phyloP scores from a whole-genome alignment of 2,797 vertebrate genomes.

The Masticophis lateralis region DNA sequence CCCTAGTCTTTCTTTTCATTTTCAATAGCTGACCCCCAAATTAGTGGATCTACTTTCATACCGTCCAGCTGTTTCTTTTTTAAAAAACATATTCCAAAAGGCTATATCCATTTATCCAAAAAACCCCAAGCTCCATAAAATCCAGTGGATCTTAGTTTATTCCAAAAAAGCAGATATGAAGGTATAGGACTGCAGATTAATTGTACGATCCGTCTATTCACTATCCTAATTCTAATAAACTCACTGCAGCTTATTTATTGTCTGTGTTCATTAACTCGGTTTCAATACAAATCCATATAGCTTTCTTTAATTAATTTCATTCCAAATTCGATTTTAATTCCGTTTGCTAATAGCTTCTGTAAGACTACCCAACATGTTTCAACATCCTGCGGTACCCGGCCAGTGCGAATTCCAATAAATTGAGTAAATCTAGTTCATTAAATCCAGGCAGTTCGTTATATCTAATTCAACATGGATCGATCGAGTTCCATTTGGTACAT shows the following conservation, averaged over 20 bases:
- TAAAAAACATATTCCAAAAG: background rate
- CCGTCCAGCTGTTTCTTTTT: background rate
- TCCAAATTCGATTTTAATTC: conserved; percentile 10
- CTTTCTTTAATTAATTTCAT: conserved; percentile 8
- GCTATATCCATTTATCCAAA: background rate
- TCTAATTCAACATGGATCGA: conserved; percentile 10
- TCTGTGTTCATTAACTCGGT: background rate
- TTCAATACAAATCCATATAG: conserved; percentile 10
- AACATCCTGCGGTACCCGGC: background rate
- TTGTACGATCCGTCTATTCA: background rate
- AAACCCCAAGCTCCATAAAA: background rate
- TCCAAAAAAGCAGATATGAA: background rate
- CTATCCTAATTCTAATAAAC: background rate
- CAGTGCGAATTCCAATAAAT: conserved; percentile 5
- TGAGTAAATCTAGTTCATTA: conserved; percentile 29
- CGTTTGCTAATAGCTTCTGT: background rate
- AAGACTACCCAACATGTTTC: background rate
- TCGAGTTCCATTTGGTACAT: background rate
- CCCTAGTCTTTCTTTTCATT: background rate
- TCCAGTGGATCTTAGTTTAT: background rate
- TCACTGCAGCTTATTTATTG: conserved; percentile 4
- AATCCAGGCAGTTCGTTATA: conserved; percentile 13
- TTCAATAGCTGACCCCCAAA: background rate
- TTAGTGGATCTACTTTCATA: background rate
- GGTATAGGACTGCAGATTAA: background rate